Percentiles rank a stretch among this genome's conserved stretches.
Conservation (phyloP, 2,888 invertebrate species). For the Dugesia japonica region DNA sequence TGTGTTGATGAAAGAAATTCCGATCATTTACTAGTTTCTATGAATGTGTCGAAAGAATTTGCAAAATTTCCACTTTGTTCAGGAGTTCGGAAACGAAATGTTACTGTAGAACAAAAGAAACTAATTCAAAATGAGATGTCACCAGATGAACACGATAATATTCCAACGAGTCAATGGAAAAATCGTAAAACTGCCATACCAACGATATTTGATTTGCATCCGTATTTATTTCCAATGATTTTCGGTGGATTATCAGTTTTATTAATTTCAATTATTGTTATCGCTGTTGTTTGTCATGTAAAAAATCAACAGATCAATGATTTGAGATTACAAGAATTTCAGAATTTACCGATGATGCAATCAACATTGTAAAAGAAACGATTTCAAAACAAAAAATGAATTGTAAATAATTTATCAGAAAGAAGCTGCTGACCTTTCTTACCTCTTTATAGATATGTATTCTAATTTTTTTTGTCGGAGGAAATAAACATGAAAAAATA, state of each 20-base stretch:
- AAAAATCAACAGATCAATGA: not conserved
- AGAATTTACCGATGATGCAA: conserved; percentile 1
- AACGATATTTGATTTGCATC: not conserved
- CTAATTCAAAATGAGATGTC: not conserved
- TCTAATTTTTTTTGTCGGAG: not conserved
- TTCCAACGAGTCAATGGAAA: not conserved
- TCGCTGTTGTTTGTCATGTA: not conserved
- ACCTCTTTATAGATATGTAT: not conserved
- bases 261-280: not conserved
- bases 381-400: not conserved
- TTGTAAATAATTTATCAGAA: not conserved
- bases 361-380: not conserved
- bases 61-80: not conserved
- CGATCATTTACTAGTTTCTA: not conserved
- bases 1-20: not conserved
- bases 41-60: not conserved
- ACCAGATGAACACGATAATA: not conserved
- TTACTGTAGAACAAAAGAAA: not conserved
- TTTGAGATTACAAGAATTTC: not conserved
- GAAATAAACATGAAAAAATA: too few relatives aligned
- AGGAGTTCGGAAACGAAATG: not conserved
- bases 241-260: not conserved
- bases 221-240: not conserved
- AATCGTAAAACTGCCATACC: not conserved
- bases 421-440: not conserved